A percentile compares a stretch with the other conserved stretches of the same genome.
phyloP scores from a whole-genome alignment of 2,888 invertebrate genomes.

The Andrena minutula region DNA sequence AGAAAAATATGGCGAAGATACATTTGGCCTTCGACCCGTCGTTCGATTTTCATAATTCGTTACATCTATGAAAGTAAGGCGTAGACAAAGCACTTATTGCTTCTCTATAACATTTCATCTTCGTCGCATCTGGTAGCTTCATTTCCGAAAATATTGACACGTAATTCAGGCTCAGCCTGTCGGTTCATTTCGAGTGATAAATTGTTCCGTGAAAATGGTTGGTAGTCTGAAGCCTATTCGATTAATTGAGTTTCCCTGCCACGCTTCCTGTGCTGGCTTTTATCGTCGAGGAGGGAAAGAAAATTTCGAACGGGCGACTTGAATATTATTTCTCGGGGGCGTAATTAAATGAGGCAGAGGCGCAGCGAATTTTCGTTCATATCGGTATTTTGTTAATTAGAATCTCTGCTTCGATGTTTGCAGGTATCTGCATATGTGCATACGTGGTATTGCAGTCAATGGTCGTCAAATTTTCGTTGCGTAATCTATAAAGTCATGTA shows the following conservation, averaged over 20 bases:
- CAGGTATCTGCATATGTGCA: not conserved
- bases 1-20: no score
- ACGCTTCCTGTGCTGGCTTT: constrained; percentile 17
- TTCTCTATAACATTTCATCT: no score
- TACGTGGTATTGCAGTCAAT: not conserved
- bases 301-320: constrained; percentile 26
- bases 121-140: not conserved
- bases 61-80: no score
- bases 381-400: constrained; percentile 31
- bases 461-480: constrained; percentile 16
- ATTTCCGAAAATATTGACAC: not conserved
- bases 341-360: constrained; percentile 34
- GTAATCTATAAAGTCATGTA: not conserved
- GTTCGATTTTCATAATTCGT: no score
- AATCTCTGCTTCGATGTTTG: not conserved
- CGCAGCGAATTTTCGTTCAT: constrained; percentile 15
- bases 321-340: constrained; percentile 28
- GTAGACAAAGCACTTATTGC: no score
- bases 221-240: constrained; percentile 32
- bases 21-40: no score
- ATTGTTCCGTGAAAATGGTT: constrained; percentile 14
- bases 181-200: not conserved
- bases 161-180: not conserved
- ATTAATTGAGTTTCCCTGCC: constrained; percentile 26
- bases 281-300: not conserved